Evolutionary conservation across 2,888 invertebrate species (phyloP), one percentile per base, ranked within the genome.

Genomic region (Fabriciana adippe): DNA sequence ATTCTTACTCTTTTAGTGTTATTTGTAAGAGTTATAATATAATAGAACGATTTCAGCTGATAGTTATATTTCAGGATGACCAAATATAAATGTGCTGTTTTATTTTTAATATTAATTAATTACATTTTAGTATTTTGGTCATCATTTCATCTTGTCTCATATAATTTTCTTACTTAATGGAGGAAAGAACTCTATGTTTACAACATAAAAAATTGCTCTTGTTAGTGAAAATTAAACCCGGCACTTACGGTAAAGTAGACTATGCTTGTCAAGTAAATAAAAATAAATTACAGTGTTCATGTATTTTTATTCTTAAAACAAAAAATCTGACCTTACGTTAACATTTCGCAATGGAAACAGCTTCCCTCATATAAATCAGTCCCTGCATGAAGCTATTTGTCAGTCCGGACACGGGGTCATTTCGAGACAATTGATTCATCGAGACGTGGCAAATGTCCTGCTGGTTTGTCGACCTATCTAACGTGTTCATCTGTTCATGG

Each of bases 401-500:
- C 73, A 79, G 74, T 75, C 72, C 70, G 74, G 69, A 74, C 77
- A 74, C 77, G 83, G 82, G 86, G 86, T 87, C 85, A 87, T 78
- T 80, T 72, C 73, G 81, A 87, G 87, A 86, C 88, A 90, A 89
- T 90, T 87, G 86, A 90, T 89, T 87, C 88, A 86, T 82, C 84
- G 88, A 89, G 90, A 88, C 90, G 80, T 76, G 76, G 76, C 76
- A 83, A 89, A 87, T 86, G 82, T 72, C 78, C 64, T 68, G 70
- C 57, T 54, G 76, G 74, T 73, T 74, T 67, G 70, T 64, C 73
- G 74, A 74, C 75, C 75, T 73, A 73, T 54, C 66, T 71, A 63
- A 54, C 61, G 21, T 60, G 56, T 66, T 54, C 57, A 66, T 62
- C 56, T 62, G 65, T 41, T 51, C 16, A 41, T 41, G 15, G 35